These are phyloP conservation scores for Catamblyrhynchus diadema DNA, from an alignment of 2,797 vertebrate species.

Conservation along the genomic window DNA sequence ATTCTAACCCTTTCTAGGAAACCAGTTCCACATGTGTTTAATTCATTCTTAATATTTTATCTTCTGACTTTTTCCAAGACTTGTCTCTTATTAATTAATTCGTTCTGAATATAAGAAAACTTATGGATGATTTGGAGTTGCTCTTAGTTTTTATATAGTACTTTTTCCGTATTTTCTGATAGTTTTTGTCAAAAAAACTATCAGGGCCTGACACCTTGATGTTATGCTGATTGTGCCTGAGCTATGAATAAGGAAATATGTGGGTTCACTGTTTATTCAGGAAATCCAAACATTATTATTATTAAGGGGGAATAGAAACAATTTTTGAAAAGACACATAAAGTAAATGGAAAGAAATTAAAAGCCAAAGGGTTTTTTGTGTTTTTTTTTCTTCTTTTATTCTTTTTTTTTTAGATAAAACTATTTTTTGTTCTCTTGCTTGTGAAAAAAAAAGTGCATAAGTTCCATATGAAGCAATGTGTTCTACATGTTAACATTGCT, in stretches of 20 bases:
- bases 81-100: not conserved
- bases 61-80: not conserved
- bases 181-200: no score
- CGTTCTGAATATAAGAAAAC: not conserved
- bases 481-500: not conserved
- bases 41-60: not conserved
- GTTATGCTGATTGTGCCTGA: not conserved
- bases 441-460: not conserved
- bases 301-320: not conserved
- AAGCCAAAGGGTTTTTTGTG: not conserved
- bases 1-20: not conserved
- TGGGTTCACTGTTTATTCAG: not conserved
- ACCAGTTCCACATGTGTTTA: not conserved
- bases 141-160: not conserved
- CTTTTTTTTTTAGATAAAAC: not conserved
- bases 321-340: not conserved
- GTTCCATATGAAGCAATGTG: not conserved
- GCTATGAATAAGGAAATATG: not conserved
- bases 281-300: not conserved
- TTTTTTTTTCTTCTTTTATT: accelerated
- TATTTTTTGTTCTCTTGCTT: not conserved
- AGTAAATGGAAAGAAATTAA: not conserved
- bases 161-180: not conserved
- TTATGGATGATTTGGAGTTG: not conserved
- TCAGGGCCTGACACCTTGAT: not conserved